Evolutionary conservation across 2,888 invertebrate genomes (phyloP).

Genomic region (Adineta ricciae): DNA sequence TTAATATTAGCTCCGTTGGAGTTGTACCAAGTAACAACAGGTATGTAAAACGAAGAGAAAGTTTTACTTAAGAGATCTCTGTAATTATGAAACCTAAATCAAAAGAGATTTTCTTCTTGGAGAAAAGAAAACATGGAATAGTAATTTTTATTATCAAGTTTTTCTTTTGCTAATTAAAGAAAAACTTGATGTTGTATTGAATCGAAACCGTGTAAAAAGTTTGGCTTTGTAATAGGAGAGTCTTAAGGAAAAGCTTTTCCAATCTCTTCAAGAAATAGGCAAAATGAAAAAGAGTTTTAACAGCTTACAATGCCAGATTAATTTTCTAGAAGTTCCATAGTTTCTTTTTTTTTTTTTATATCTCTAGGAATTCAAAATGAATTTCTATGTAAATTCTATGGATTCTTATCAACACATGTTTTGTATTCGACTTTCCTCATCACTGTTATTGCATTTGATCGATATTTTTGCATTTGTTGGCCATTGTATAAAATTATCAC

Average conservation of each 20-base stretch:
- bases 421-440: not conserved
- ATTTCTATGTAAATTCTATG: constrained; percentile 17
- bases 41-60: not conserved
- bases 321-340: not conserved
- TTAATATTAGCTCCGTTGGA: not conserved
- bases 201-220: too few species aligned
- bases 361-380: not conserved
- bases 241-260: not conserved
- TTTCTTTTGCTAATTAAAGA: too few species aligned
- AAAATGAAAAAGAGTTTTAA: not conserved
- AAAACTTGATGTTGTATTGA: too few species aligned
- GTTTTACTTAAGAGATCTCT: too few species aligned
- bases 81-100: too few species aligned
- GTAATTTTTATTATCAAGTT: too few species aligned
- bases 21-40: not conserved
- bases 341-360: too few species aligned
- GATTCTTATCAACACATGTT: constrained; percentile 11
- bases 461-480: constrained; percentile 22
- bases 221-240: too few species aligned
- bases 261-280: not conserved
- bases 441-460: constrained; percentile 8
- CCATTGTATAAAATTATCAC: constrained; percentile 24
- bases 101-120: too few species aligned
- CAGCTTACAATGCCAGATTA: not conserved
- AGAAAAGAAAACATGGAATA: too few species aligned